Evolutionary conservation across 2,797 vertebrate species (phyloP), one percentile per base, ranked within the genome.

Genomic region (Eremophila alpestris): DNA sequence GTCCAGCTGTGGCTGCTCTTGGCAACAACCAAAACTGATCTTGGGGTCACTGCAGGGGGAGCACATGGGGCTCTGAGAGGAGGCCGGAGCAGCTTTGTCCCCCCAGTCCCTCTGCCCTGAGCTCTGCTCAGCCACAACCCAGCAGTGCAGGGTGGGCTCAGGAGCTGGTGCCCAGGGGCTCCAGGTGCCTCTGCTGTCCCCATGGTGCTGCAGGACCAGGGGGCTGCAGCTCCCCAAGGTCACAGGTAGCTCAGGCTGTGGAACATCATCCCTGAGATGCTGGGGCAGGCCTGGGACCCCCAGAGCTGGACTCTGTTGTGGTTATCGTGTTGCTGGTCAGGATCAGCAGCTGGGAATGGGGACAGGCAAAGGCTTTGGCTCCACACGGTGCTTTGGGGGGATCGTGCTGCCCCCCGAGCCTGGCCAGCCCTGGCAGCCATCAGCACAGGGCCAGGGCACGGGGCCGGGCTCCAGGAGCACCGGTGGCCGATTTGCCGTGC

Each of bases 381-480:
- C 34, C 40, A 10, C 13, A 7, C 1, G 1, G 16, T 71, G 38
- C 29, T 78, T 7, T 46, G 40, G 7, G 40, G 26, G 11, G 9
- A n/a, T 41, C 3, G 3, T 7, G 8, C 30, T 71, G 58, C 8
- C 3, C n/a, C 7, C 15, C 1, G 0, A 59, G 40, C 13, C 14
- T 1, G 0, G 30, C 54, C 71, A 51, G 80, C 40, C 67, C 40
- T 5, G 41, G 83, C 71, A 49, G 64, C 45, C 16, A 1, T 6
- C 10, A 10, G 34, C 6, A 7, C 21, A 3, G 55, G 20, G 65
- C 65, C 1, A 2, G 58, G 62, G 40, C 1, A 2, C 0, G 2
- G 49, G 49, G 82, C 82, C 1, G 2, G 29, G 73, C 60, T 93
- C 46, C 60, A 32, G 88, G 43, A 43, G 30, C 8, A 8, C 40